Conservation (phyloP, 2,888 invertebrate species). For the Pandemis cinnamomeana region DNA sequence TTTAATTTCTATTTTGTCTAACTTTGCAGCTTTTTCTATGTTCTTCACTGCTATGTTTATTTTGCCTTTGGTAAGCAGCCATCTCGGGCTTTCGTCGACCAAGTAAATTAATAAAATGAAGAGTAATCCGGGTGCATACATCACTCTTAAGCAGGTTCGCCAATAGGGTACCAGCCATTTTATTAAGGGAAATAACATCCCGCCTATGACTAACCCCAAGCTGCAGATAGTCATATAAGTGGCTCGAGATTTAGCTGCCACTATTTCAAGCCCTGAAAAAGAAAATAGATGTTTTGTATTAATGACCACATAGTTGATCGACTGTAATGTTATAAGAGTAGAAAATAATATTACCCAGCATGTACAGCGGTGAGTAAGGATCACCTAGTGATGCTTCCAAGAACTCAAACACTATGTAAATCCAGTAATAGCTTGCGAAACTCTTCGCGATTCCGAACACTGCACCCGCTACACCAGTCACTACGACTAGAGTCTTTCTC, state of each 20-base stretch:
- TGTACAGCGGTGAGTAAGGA: constrained; percentile 52
- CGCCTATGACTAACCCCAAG: constrained; percentile 54
- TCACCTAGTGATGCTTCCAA: constrained; percentile 57
- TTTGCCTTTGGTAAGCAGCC: constrained; percentile 89
- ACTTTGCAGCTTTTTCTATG: constrained; percentile 84
- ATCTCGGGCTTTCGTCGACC: constrained; percentile 90
- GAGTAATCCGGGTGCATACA: constrained; percentile 88
- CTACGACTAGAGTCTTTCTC: constrained; percentile 50
- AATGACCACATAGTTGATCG: neutral
- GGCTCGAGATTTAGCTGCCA: constrained; percentile 65
- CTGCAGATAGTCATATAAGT: constrained; percentile 59
- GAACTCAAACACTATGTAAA: constrained; percentile 53
- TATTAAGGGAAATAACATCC: constrained; percentile 54
- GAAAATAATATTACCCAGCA: constrained; percentile 48
- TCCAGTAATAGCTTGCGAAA: constrained; percentile 49
- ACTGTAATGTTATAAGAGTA: no score
- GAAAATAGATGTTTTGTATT: neutral
- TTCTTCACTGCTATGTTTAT: constrained; percentile 86
- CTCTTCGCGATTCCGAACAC: constrained; percentile 53
- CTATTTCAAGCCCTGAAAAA: constrained; percentile 70
- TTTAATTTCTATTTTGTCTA: constrained; percentile 66
- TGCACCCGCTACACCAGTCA: constrained; percentile 51
- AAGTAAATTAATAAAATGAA: constrained; percentile 87
- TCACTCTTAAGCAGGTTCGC: constrained; percentile 86
- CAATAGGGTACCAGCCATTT: constrained; percentile 85